phyloP scores from a whole-genome alignment of 2,113 vertebrate genomes.

The Onychostoma macrolepis region DNA sequence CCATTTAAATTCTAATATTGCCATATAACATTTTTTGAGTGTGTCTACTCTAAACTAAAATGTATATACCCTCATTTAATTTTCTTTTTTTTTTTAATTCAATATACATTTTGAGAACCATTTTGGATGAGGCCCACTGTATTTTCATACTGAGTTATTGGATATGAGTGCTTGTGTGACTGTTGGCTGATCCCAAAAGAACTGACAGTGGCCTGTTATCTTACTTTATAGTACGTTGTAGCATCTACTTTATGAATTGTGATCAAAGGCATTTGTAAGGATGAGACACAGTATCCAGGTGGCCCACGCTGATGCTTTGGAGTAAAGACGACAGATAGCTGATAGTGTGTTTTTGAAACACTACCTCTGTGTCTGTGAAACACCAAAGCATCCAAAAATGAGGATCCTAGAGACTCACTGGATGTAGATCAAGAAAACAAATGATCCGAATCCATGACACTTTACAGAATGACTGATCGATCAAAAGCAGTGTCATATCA shows the following conservation, averaged over 20 bases:
- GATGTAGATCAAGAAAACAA: slow-evolving; percentile 5
- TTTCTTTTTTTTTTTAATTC: no score
- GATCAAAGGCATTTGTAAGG: slow-evolving; percentile 25
- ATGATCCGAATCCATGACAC: background rate
- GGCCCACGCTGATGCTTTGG: background rate
- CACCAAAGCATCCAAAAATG: slow-evolving; percentile 7
- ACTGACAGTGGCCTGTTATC: background rate
- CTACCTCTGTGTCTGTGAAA: slow-evolving; percentile 12
- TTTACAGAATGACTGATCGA: background rate
- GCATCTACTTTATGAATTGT: background rate
- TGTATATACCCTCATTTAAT: background rate
- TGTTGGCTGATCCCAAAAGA: slow-evolving; percentile 26
- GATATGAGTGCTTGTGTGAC: background rate
- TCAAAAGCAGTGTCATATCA: background rate
- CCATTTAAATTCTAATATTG: background rate
- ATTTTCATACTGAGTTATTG: slow-evolving; percentile 13
- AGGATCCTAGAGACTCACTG: background rate
- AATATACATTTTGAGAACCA: background rate
- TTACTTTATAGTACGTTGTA: slow-evolving; percentile 6
- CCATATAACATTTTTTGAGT: background rate
- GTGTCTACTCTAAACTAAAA: background rate
- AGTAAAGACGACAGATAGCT: background rate
- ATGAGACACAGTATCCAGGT: background rate
- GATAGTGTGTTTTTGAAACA: slow-evolving; percentile 36
- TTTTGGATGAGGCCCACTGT: background rate